Conservation (phyloP, 2,888 invertebrate species). For the Ophonus ardosiacus region DNA sequence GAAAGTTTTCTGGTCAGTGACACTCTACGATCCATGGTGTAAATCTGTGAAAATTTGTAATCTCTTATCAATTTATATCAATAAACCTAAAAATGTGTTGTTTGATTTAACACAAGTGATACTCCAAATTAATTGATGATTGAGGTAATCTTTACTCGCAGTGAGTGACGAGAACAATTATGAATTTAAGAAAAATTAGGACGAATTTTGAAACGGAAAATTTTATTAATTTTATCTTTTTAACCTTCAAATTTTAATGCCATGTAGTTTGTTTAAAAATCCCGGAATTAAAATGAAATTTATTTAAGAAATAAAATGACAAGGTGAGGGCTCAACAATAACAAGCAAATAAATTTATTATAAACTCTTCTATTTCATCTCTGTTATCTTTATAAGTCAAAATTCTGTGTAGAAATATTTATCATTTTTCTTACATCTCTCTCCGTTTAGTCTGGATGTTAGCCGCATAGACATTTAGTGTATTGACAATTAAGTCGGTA, state of each 20-base stretch:
- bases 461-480: too few relatives aligned
- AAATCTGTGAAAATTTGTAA: neutral
- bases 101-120: neutral
- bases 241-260: neutral
- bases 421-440: too few relatives aligned
- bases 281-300: neutral
- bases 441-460: too few relatives aligned
- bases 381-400: too few relatives aligned
- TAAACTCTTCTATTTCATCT: too few relatives aligned
- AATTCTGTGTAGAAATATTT: too few relatives aligned
- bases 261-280: neutral
- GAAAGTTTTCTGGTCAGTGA: constrained; percentile 28
- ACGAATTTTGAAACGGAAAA: neutral
- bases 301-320: neutral
- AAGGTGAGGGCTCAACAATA: neutral
- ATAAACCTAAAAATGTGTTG: neutral
- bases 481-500: too few relatives aligned
- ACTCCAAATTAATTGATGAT: constrained; percentile 16
- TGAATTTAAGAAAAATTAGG: neutral
- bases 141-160: neutral
- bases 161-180: neutral
- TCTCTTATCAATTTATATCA: neutral
- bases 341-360: too few relatives aligned
- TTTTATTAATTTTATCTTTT: neutral
- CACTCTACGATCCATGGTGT: neutral